Base-by-base conservation (phyloP, 2,797 vertebrate species). In the Poecile montanus region DNA sequence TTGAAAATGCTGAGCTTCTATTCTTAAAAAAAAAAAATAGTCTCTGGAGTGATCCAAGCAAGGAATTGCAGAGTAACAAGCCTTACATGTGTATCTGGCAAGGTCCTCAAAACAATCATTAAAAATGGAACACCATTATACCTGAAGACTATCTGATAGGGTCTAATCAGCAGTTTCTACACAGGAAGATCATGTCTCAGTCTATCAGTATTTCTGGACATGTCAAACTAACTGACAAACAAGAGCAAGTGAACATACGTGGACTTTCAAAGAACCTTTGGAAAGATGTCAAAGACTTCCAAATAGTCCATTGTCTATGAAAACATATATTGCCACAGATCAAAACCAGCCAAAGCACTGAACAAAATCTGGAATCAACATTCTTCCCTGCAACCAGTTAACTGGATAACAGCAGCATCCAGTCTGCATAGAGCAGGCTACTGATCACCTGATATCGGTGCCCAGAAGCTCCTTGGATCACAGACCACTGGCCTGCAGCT, bases 111-210 rank as follows among this genome's bases (percentile, higher is more conserved):
- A 70, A 85, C 86, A 40, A 34, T 93, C 84, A 94, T 91, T 93
- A 95, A 94, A 95, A 95, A 95, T 80, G 92, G 89, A 95, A 95
- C 68, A 94, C 60, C 58, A 56, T 78, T 86, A 93, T 89, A 73
- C 34, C 54, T 4, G 9, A 78, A 95, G 91, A 81, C 82, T 73
- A 93, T 54, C 92, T 78, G 95, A 96, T 79, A 76, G 56, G 27
- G 68, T 81, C 86, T 86, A 92, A 95, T 93, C 94, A 88, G 87
- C 66, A 90, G 58, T 50, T 96, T 84, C 91, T 95, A 90, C 91
- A 95, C 71, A 86, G 56, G 68, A 91, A 89, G 92, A 88, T 71
- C 79, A 47, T 23, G 76, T 92, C 76, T 90, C 61, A 7, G 63
- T 60, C 79, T 81, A 89, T 89, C 82, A 66, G 73, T 60, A 78